Conservation (phyloP, 2,113 vertebrate genomes). For the Xenopus borealis region DNA sequence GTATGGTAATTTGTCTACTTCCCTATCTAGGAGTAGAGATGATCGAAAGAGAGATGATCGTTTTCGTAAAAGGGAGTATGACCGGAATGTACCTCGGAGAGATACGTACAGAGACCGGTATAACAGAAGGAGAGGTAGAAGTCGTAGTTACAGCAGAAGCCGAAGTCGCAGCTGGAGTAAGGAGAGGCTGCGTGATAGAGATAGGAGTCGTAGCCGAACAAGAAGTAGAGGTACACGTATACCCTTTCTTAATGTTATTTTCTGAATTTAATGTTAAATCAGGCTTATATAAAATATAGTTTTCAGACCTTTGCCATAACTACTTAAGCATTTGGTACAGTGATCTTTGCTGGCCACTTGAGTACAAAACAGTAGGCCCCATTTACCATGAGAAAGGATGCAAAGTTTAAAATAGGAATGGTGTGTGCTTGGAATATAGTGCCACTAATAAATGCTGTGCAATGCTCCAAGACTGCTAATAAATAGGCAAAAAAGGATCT, state of each 20-base stretch:
- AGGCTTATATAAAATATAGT: neutral
- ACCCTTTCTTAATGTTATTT: conserved; percentile 19
- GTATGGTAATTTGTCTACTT: neutral
- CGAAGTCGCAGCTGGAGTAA: conserved; percentile 94
- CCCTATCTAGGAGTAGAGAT: conserved; percentile 79
- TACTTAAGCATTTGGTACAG: too few relatives aligned
- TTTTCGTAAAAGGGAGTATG: conserved; percentile 91
- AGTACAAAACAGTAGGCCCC: too few relatives aligned
- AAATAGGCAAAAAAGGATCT: too few relatives aligned
- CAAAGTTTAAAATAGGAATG: too few relatives aligned
- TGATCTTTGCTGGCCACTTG: too few relatives aligned
- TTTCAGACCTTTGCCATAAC: too few relatives aligned
- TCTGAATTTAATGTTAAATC: neutral
- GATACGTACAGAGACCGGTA: conserved; percentile 94
- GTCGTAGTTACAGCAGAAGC: conserved; percentile 89
- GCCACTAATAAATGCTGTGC: too few relatives aligned
- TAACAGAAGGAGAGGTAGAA: conserved; percentile 87
- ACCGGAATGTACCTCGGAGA: conserved; percentile 82
- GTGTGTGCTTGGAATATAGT: too few relatives aligned
- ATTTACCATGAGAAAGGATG: too few relatives aligned
- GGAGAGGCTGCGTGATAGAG: conserved; percentile 81
- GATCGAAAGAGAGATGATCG: conserved; percentile 95
- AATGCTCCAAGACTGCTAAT: too few relatives aligned
- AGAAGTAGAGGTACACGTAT: conserved; percentile 72
- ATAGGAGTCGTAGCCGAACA: conserved; percentile 75